phyloP scores from a whole-genome alignment of 53 echinoderm and acorn worm species.

The Holothuria leucospilota region DNA sequence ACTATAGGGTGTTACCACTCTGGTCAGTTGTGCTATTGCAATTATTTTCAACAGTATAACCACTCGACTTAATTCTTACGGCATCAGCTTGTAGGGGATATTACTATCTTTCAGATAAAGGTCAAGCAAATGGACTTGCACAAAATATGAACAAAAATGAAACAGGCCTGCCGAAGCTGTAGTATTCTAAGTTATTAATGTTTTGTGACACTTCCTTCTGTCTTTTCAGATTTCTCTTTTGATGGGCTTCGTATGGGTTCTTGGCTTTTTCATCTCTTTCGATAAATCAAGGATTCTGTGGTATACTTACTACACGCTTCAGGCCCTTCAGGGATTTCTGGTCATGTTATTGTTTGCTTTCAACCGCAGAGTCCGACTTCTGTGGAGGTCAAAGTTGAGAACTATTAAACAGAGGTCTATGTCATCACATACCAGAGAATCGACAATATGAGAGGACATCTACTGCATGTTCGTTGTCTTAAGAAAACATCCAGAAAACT shows the following conservation, averaged over 20 bases:
- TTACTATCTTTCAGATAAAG: too few species aligned
- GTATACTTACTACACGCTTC: constrained; percentile 38
- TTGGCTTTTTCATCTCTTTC: constrained; percentile 36
- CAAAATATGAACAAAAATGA: too few species aligned
- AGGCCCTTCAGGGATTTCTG: constrained; percentile 48
- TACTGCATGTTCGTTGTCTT: not conserved
- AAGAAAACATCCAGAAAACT: not conserved
- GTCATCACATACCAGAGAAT: not conserved
- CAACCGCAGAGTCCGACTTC: constrained; percentile 23
- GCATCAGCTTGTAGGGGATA: too few species aligned
- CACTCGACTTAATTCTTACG: too few species aligned
- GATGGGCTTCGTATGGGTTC: constrained; percentile 49
- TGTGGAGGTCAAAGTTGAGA: not conserved
- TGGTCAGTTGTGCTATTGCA: too few species aligned
- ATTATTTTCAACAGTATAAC: too few species aligned
- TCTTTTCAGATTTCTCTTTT: constrained; percentile 37
- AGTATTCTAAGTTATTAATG: too few species aligned
- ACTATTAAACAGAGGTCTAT: not conserved
- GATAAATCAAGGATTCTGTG: constrained; percentile 23
- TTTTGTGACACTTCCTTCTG: too few species aligned
- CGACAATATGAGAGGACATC: not conserved
- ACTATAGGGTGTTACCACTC: too few species aligned
- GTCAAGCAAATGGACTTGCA: too few species aligned
- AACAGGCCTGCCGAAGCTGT: too few species aligned
- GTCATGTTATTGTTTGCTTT: constrained; percentile 47